Base-by-base conservation (phyloP, 35 echinoderm and acorn worm genomes). In the Chiridota heheva region DNA sequence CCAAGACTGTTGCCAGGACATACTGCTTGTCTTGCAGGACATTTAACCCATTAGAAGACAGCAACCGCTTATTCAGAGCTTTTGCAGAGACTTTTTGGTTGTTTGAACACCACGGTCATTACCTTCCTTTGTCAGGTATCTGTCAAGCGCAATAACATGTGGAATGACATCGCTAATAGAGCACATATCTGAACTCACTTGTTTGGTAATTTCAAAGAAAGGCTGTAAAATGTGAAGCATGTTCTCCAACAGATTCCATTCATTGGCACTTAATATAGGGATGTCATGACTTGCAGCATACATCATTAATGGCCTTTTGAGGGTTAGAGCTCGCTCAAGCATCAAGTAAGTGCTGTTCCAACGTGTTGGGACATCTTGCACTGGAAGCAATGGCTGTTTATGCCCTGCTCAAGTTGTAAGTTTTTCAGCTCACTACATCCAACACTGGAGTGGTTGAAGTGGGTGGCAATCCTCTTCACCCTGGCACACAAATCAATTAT, bases 311-410 rank as follows among this genome's bases (percentile, higher is more conserved):
- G 40, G 40, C 3, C 36, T 44, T 25, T 73, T 48, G 41, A 73
- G 34, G 20, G 39, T 10, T 7, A 73, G 41, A 16, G 25, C 44
- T 44, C 70, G 39, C 36, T 73, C 40, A 5, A 73, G 41, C 40
- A 73, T 73, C 40, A 73, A 27, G 41, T 73, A 73, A 34, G 70
- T 30, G 26, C 70, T 73, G 36, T 73, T 73, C 70, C 70, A 73
- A 5, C 70, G 12, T 2, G 41, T 73, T 2, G 44, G 40, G 27
- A 73, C 70, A 73, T 73, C 40, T 48, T 73, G 70, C 12, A 73
- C 70, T 0, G 70, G 40, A 12, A 46, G 36, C 5, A 48, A 36
- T 5, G 65, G 30, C 30, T 47, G 40, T 42, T 44, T 47, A 4
- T 27, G 20, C 70, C 70, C 25, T 73, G 70, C 18, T 73, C 70